Conservation (phyloP, 53 echinoderm and acorn worm species). For the Stichopus horrens region DNA sequence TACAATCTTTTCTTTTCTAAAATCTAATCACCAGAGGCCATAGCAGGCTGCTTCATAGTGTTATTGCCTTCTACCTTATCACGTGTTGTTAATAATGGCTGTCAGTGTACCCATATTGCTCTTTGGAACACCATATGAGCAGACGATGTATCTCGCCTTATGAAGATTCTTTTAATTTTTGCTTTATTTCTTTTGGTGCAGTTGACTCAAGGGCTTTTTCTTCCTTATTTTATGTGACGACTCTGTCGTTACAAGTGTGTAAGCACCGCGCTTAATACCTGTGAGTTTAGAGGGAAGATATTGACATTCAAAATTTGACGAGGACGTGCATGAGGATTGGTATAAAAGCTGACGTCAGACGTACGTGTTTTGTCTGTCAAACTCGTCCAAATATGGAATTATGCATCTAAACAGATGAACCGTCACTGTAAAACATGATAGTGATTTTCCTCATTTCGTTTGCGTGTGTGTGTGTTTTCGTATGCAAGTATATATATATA, state of each 20-base stretch:
- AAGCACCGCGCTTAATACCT: not conserved
- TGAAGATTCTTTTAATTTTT: too few relatives aligned
- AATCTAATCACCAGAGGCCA: conserved; percentile 9
- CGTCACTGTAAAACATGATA: too few relatives aligned
- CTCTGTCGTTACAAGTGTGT: not conserved
- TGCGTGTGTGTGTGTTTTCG: too few relatives aligned
- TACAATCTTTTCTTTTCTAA: not conserved
- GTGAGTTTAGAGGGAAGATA: not conserved
- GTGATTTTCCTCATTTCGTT: too few relatives aligned
- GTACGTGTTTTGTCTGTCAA: conserved; percentile 5
- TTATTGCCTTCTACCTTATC: not conserved
- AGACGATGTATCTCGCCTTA: too few relatives aligned
- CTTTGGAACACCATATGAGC: not conserved
- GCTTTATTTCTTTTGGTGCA: not conserved
- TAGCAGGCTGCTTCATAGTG: not conserved
- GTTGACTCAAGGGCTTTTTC: not conserved
- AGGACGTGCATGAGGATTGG: not conserved
- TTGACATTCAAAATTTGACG: not conserved
- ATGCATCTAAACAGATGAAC: not conserved
- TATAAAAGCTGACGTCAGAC: not conserved
- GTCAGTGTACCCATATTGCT: not conserved
- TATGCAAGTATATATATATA: too few relatives aligned
- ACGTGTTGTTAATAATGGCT: not conserved
- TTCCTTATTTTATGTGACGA: not conserved
- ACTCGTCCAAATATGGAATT: not conserved